Base-by-base conservation (phyloP, 2,888 invertebrate genomes). In the Drosophila mimica region DNA sequence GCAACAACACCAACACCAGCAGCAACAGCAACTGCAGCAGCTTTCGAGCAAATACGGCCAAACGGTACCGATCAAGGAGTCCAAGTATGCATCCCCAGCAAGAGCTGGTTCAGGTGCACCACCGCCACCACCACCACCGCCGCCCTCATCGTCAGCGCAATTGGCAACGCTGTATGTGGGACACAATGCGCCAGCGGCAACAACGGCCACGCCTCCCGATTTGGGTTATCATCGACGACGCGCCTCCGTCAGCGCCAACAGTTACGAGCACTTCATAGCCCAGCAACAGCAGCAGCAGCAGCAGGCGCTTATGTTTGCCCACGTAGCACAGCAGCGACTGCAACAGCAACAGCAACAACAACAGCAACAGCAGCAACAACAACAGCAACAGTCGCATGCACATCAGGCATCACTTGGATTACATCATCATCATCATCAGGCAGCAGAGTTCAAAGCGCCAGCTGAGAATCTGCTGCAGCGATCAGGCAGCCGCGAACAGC, bases 221-320 rank as follows among this genome's bases (percentile, higher is more conserved):
- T 38, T 92, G 46, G 87, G 86, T 11, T 92, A 70, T 60, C 91
- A 91, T 77, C 72, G 91, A 13, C 85, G 92, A 7, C 92, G 93
- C 30, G 83, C 83, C 54, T 91, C 91, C 1, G 86, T 92, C 1
- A 91, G 91, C 48, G 79, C 92, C 49, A 84, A 84, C 30, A 84
- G 88, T 54, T 93, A 91, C 65, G 92, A 92, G 28, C 92, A 92
- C 62, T 91, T 83, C 49, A 71, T 91, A 43, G 89, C 81, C 9
- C 90, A 90, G 58, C 92, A 92, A 63, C 91, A 92, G 70, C 88
- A 92, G 54, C 88, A 90, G 49, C 90, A 88, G 36, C 88, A 88
- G 30, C 89, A 89, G 31, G 88, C 82, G 6, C 69, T 89, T 0
- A 77, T 90, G 77, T 28, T 83, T 65, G 80, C 82, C 1, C 88